phyloP scores from a whole-genome alignment of 2,888 invertebrate species.

The Silvanus unidentatus region DNA sequence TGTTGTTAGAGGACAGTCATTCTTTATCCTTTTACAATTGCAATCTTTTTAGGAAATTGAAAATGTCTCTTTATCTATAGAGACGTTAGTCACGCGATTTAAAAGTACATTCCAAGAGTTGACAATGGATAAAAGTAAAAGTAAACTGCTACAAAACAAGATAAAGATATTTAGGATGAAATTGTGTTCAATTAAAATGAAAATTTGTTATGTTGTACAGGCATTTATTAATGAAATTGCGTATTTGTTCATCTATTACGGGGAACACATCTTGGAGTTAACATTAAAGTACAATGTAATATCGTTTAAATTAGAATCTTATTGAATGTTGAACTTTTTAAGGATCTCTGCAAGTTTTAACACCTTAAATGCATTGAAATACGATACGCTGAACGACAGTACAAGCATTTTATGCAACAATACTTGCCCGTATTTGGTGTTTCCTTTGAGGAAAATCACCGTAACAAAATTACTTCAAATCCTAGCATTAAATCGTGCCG shows the following conservation, averaged over 20 bases:
- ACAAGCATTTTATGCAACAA: conserved; percentile 64
- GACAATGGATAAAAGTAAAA: conserved; percentile 38
- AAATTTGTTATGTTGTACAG: conserved; percentile 52
- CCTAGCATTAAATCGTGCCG: conserved; percentile 61
- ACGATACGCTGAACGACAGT: conserved; percentile 48
- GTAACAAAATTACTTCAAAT: conserved; percentile 71
- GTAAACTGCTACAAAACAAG: conserved; percentile 39
- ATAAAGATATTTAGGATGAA: conserved; percentile 51
- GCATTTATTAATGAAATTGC: conserved; percentile 53
- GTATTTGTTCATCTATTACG: conserved; percentile 54
- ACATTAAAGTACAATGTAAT: conserved; percentile 49
- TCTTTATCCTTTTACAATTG: neutral
- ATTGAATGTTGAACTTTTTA: conserved; percentile 31
- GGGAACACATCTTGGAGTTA: conserved; percentile 53
- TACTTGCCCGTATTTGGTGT: conserved; percentile 65
- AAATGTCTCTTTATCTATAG: conserved; percentile 52
- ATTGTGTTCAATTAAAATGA: conserved; percentile 52
- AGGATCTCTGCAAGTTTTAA: conserved; percentile 62
- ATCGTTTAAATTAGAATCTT: conserved; percentile 1
- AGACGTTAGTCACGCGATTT: conserved; percentile 51
- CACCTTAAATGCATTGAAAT: conserved; percentile 53
- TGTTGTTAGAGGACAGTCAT: conserved; percentile 14
- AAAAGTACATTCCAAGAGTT: conserved; percentile 51
- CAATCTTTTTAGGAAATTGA: conserved; percentile 55
- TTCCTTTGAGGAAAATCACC: conserved; percentile 66